Conservation (phyloP, 2,113 vertebrate species). For the Clinocottus analis region DNA sequence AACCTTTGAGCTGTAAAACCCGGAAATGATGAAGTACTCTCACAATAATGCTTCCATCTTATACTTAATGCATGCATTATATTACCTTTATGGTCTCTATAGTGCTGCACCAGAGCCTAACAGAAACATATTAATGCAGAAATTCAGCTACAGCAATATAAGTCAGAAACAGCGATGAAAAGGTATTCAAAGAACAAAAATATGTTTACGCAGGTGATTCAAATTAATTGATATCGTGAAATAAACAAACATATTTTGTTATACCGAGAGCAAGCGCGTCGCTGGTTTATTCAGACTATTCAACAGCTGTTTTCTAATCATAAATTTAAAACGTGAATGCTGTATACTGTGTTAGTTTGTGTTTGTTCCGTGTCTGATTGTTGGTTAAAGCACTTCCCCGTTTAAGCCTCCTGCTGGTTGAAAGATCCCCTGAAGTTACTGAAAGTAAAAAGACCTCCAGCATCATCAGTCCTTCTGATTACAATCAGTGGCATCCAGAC, state of each 20-base stretch:
- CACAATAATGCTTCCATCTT: background rate
- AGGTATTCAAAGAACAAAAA: slow-evolving; percentile 40
- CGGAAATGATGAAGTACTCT: background rate
- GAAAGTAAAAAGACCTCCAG: slow-evolving; percentile 69
- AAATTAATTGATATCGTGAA: slow-evolving; percentile 58
- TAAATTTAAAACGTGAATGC: slow-evolving; percentile 67
- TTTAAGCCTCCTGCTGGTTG: slow-evolving; percentile 70
- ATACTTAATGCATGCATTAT: background rate
- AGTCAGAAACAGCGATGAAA: slow-evolving; percentile 2
- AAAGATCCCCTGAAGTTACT: slow-evolving; percentile 73
- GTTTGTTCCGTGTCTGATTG: slow-evolving; percentile 75
- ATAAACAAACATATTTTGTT: slow-evolving; percentile 64
- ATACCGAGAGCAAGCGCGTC: slow-evolving; percentile 39
- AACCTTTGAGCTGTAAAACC: background rate
- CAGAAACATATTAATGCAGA: slow-evolving; percentile 1
- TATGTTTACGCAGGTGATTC: slow-evolving; percentile 55
- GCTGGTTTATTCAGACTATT: slow-evolving; percentile 66
- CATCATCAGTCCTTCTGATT: slow-evolving; percentile 78
- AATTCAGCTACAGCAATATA: background rate
- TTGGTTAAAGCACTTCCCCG: slow-evolving; percentile 66
- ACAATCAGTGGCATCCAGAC: slow-evolving; percentile 78
- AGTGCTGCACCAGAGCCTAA: background rate
- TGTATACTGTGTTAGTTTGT: slow-evolving; percentile 58
- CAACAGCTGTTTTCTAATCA: slow-evolving; percentile 69
- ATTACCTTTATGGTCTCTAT: slow-evolving; percentile 12